Evolutionary conservation across 1,140 invertebrate genomes (phyloP).

Genomic region (Diuraphis noxia): DNA sequence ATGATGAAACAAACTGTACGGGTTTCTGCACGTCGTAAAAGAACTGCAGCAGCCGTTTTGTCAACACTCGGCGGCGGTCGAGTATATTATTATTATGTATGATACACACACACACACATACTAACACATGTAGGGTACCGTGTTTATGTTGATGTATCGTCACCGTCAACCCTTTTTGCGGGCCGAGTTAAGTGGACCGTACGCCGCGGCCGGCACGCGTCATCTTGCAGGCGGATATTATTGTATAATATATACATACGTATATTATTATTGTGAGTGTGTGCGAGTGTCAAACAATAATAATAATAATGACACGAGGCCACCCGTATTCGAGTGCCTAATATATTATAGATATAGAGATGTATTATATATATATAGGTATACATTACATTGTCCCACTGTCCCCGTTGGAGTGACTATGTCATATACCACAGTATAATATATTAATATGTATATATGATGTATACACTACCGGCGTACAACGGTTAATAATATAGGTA

Average conservation of each 20-base stretch:
- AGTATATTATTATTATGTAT: not conserved
- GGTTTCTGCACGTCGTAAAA: not conserved
- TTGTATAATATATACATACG: not conserved
- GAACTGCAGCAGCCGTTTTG: constrained; percentile 12
- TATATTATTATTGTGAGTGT: not conserved
- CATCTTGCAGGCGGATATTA: constrained; percentile 32
- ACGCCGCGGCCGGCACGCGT: constrained; percentile 6
- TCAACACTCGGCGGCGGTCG: constrained; percentile 21
- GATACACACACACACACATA: not conserved
- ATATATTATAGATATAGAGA: not conserved
- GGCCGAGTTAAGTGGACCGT: constrained; percentile 41
- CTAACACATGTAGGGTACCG: not conserved
- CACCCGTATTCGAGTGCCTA: not conserved
- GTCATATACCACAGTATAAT: not conserved
- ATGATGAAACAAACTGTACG: not conserved
- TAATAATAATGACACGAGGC: constrained; percentile 19
- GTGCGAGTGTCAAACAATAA: not conserved
- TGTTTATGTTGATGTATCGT: constrained; percentile 22
- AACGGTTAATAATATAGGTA: no score
- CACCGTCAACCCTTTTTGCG: not conserved
- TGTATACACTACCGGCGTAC: no score
- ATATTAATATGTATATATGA: not conserved
- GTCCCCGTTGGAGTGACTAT: not conserved
- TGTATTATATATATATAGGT: not conserved
- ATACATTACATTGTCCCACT: not conserved